Percentiles rank a stretch among this genome's conserved stretches.
Evolutionary conservation across 2,113 vertebrate genomes (phyloP).

Genomic region (Capricornis sumatraensis): DNA sequence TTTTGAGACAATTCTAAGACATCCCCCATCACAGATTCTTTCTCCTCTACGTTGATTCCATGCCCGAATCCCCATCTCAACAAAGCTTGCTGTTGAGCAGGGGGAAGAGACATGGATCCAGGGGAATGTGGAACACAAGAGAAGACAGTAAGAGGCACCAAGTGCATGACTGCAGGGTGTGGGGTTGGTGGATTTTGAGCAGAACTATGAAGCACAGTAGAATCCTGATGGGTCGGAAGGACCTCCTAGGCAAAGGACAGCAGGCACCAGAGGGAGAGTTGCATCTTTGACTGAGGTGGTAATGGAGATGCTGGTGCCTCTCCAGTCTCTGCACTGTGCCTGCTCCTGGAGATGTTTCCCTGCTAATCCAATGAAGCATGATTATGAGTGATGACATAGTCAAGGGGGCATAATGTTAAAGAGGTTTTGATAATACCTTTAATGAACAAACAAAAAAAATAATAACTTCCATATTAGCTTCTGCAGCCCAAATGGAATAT

Average conservation of each 20-base stretch:
- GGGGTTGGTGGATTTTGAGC: background rate
- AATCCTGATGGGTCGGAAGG: background rate
- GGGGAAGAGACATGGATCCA: background rate
- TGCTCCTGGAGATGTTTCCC: background rate
- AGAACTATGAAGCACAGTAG: background rate
- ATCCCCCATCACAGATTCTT: background rate
- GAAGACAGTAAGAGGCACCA: background rate
- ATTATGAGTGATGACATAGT: background rate
- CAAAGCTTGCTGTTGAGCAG: background rate
- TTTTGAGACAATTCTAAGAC: background rate
- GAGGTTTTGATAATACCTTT: background rate
- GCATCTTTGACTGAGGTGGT: too few species aligned
- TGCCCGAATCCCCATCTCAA: background rate
- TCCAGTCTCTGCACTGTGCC: background rate
- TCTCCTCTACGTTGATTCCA: background rate
- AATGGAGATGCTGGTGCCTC: too few species aligned
- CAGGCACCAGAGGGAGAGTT: background rate
- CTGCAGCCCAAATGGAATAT: background rate
- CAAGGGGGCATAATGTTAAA: background rate
- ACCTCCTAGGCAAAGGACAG: background rate
- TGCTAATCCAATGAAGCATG: background rate
- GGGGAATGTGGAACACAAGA: background rate
- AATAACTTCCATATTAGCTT: background rate
- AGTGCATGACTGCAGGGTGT: background rate
- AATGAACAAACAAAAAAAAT: background rate